Evolutionary conservation across 2,888 invertebrate species (phyloP).

Genomic region (Leptinotarsa rubiginosa): DNA sequence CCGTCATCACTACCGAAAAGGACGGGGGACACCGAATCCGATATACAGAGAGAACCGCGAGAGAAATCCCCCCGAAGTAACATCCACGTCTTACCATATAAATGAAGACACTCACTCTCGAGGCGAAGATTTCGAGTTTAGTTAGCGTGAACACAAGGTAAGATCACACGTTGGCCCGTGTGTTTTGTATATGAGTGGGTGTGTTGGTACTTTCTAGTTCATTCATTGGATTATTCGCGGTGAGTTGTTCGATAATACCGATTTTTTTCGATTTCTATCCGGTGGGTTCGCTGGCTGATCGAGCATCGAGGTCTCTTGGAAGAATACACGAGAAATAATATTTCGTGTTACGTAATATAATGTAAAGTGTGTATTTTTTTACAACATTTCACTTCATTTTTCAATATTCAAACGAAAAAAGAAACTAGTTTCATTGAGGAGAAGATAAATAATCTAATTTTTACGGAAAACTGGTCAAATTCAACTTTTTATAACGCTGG

Average conservation of each 20-base stretch:
- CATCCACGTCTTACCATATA: slow-evolving; percentile 46
- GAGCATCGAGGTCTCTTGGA: slow-evolving; percentile 19
- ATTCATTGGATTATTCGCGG: slow-evolving; percentile 46
- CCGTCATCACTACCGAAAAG: slow-evolving; percentile 11
- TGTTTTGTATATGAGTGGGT: slow-evolving; percentile 49
- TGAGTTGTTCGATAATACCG: slow-evolving; percentile 41
- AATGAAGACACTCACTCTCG: slow-evolving; percentile 53
- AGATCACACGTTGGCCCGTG: slow-evolving; percentile 44
- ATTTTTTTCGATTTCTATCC: background rate
- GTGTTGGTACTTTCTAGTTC: slow-evolving; percentile 51
- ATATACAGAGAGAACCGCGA: slow-evolving; percentile 25
- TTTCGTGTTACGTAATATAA: slow-evolving; percentile 13
- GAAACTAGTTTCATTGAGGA: too few species aligned
- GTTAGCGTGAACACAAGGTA: slow-evolving; percentile 52
- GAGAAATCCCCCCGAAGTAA: slow-evolving; percentile 43
- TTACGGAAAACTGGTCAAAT: too few species aligned
- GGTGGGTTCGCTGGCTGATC: slow-evolving; percentile 19
- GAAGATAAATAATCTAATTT: too few species aligned
- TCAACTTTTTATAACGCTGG: too few species aligned
- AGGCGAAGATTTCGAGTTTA: slow-evolving; percentile 51
- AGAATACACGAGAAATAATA: background rate
- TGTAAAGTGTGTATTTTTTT: background rate
- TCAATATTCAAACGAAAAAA: too few species aligned
- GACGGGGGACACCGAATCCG: slow-evolving; percentile 7
- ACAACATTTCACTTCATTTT: background rate